Base-by-base conservation (phyloP, 2,888 invertebrate genomes). In the Napeogenes inachia region DNA sequence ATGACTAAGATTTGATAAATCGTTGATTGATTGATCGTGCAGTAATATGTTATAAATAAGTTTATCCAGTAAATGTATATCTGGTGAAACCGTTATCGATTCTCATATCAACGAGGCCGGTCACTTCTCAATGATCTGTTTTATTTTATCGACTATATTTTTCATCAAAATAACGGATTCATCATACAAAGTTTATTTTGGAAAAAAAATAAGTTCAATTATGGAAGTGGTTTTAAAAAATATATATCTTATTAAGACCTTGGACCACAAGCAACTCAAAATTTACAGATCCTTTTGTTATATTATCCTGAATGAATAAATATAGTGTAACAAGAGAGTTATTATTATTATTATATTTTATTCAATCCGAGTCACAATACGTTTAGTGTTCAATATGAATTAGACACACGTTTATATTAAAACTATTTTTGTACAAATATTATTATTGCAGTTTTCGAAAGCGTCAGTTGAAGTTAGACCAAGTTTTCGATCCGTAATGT, bases 401-500 rank as follows among this genome's bases (percentile, higher is more conserved):
- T 3, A 35, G 4, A 35, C 4, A 6, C 4, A 35, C 35, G 6
- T 35, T 35, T 5, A 35, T 35, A 2, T 35, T 35, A 35, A 5
- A 35, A 35, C 35, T 4, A 35, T 35, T 35, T 4, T 35, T 35
- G 6, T 35, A 35, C 3, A 3, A 5, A 35, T 35, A 35, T 6
- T 68, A 57, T 57, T 63, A 69, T 67, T 63, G 67, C 70, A 71
- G 71, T 78, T 74, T 73, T 73, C 74, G 71, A 70, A 69, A 74
- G 71, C 73, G 67, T 21, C 21, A 21, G 21, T 68, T 71, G 63
- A 78, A 81, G 75, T 81, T 80, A 66, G 70, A 68, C 71, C 70
- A 71, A 80, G 75, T 81, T 79, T 77, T 74, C 76, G 80, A 81
- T 82, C 80, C 77, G 79, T 80, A 79, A 83, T 81, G 81, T 82